Conservation (phyloP, 2,888 invertebrate genomes). For the Himalopsyche japonica region DNA sequence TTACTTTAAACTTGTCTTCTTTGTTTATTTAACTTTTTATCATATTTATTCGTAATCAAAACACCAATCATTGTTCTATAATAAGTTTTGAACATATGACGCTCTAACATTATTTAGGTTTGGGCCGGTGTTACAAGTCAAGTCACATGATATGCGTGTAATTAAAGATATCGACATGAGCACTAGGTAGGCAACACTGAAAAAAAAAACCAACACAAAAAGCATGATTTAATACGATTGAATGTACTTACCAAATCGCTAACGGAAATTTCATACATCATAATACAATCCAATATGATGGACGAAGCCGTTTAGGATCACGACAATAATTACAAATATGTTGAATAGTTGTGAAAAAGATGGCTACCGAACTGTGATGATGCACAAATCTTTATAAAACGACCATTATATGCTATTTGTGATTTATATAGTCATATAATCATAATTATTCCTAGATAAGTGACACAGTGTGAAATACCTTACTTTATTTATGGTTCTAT, state of each 20-base stretch:
- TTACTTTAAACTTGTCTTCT: too few relatives aligned
- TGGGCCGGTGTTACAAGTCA: background rate
- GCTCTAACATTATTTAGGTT: background rate
- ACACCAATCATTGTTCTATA: too few relatives aligned
- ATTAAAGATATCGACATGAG: conserved; percentile 15
- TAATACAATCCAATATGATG: background rate
- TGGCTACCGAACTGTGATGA: too few relatives aligned
- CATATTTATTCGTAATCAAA: too few relatives aligned
- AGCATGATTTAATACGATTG: background rate
- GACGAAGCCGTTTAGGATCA: background rate
- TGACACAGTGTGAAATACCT: too few relatives aligned
- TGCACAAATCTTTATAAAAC: too few relatives aligned
- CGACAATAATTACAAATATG: background rate
- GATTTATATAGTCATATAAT: too few relatives aligned
- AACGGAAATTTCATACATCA: background rate
- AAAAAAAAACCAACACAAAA: background rate
- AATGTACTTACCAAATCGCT: background rate
- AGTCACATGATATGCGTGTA: conserved; percentile 15
- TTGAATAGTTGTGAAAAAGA: background rate
- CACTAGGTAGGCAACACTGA: background rate
- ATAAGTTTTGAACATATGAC: background rate
- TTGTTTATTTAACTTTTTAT: too few relatives aligned
- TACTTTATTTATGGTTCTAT: too few relatives aligned
- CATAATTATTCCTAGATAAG: too few relatives aligned
- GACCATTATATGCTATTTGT: too few relatives aligned